Base-by-base conservation (phyloP, 2,113 vertebrate species). In the Pangasianodon hypophthalmus region DNA sequence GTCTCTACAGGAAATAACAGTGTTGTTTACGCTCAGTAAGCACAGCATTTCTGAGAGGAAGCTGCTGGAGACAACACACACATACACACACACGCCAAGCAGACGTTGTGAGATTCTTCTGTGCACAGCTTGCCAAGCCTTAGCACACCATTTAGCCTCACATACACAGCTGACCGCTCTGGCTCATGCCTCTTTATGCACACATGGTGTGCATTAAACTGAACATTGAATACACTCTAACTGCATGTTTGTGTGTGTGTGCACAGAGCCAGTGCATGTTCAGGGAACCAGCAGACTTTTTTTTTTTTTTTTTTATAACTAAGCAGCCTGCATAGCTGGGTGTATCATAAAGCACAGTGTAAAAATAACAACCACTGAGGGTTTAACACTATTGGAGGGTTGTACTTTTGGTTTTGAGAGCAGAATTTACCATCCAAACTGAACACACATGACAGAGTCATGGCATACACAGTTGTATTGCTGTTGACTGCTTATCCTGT, bases 1-100 rank as follows among this genome's bases (percentile, higher is more conserved):
- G 84, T 73, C 62, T 86, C 24, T 71, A 71, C 84, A 86, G 84
- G 84, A 86, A 86, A 67, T 86, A 86, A 84, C 54, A 86, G 46
- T 69, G 62, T 69, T 86, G 84, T 86, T 86, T 71, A 86, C 4
- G 29, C 62, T 71, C 84, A 32, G 9, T 69, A 54, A 86, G 84
- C 60, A 86, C 32, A 69, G 84, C 29, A 32, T 41, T 52, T 86
- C 64, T 71, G 29, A 86, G 64, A 86, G 84, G 84, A 86, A 86
- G 48, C 62, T 67, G 60, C 32, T 60, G 18, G 52, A 37, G 81
- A 83, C 48, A 79, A 80, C 77, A 80, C 32, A 84, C 54, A 84
- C 54, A 84, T 37, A 62, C 32, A 58, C n/a, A 46, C 21, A 83
- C 50, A 83, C 52, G 58, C 50, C 11, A 32, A 48, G 14, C 10